Base-by-base conservation (phyloP, 2,113 vertebrate species). In the Hyaena hyaena region DNA sequence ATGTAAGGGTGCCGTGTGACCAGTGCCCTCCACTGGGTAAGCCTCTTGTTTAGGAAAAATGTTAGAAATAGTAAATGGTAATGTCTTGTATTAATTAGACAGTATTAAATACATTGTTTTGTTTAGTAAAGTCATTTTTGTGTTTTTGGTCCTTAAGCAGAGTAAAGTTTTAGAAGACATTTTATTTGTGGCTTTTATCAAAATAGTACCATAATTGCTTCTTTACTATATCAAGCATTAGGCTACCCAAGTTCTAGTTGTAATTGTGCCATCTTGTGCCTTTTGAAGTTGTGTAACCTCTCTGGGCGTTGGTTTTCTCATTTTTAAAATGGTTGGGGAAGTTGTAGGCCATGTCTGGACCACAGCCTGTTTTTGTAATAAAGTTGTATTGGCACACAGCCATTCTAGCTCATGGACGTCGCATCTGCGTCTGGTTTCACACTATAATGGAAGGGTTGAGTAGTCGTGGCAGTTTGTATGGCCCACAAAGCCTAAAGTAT, bases 221-320 rank as follows among this genome's bases (percentile, higher is more conserved):
- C 26, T 79, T 35, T 33, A 10, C 21, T 73, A 0, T 14, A 7
- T 39, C 6, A 69, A 4, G 50, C 19, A 35, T 74, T 68, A 84
- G 50, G 69, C 71, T 68, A n/a, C 10, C 3, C 0, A 66, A 39
- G 31, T 82, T 58, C 61, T 65, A 3, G 16, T 84, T 83, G 68
- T 85, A 73, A 33, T 87, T 82, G 16, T 76, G n/a, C 35, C 35
- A 1, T 73, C 74, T 68, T 90, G 24, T 53, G 33, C 21, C 71
- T 94, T 95, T 74, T 77, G 50, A 86, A 45, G 50, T 80, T 90
- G 16, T 84, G 93, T 28, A 80, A 39, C 89, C 17, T 96, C 77
- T 33, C 21, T 50, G 7, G 55, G 45, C 5, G 11, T 66, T 63
- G 66, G 43, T 79, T 71, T 71, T 73, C 11, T 83, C 16, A 28